Evolutionary conservation across 37 sponge, comb jelly and placozoan species (phyloP).

Genomic region (Axinella damicornis): DNA sequence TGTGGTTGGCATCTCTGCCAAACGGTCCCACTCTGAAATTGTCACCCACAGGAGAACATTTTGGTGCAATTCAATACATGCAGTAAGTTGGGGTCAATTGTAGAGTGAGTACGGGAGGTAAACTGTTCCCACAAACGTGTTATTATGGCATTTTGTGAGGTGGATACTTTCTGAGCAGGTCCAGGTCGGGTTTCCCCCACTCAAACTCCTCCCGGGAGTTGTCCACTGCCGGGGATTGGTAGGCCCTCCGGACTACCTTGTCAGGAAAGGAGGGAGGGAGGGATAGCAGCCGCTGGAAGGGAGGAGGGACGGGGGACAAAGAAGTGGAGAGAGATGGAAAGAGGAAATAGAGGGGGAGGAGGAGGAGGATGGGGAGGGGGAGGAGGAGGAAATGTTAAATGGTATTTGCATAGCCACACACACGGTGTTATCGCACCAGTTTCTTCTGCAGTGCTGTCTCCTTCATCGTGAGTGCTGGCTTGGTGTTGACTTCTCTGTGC

Average conservation of each 20-base stretch:
- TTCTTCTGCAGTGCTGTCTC: conserved; percentile 26
- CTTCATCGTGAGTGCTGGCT: conserved; percentile 27
- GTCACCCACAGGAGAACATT: too few relatives aligned
- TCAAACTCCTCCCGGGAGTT: conserved; percentile 81
- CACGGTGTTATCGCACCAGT: conserved; percentile 13
- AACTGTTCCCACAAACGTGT: too few relatives aligned
- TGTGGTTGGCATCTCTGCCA: too few relatives aligned
- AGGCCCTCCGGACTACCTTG: conserved; percentile 65
- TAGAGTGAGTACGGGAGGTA: too few relatives aligned
- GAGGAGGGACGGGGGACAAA: not conserved
- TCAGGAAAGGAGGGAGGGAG: conserved; percentile 81
- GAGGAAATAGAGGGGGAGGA: too few relatives aligned
- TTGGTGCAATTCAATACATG: too few relatives aligned
- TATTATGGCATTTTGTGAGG: too few relatives aligned
- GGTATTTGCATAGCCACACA: too few relatives aligned
- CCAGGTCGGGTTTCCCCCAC: conserved; percentile 90
- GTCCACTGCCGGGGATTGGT: conserved; percentile 81
- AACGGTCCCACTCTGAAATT: too few relatives aligned
- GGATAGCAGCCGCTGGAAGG: conserved; percentile 46
- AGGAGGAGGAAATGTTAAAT: too few relatives aligned
- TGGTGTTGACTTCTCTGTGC: conserved; percentile 22
- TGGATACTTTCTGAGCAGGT: conserved; percentile 83
- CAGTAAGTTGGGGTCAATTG: too few relatives aligned
- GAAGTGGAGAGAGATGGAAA: not conserved
- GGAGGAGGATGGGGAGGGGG: not conserved